These are phyloP conservation scores for Ornithoptera priamus DNA, from an alignment of 2,888 invertebrate species.

Conservation along the genomic window DNA sequence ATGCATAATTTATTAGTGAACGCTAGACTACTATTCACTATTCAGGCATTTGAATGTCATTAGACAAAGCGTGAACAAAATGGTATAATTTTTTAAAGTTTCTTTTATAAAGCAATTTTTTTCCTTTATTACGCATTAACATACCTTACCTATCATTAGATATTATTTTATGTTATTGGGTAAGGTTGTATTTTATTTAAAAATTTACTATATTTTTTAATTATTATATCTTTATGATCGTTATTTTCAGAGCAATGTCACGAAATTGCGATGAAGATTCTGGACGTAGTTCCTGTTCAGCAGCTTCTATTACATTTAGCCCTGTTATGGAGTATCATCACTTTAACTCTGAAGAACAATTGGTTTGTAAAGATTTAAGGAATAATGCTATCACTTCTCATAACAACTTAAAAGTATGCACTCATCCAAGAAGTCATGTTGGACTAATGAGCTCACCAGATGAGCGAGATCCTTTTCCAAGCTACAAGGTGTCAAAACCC, in stretches of 20 bases:
- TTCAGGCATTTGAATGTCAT: slow-evolving; percentile 14
- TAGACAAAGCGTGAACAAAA: slow-evolving; percentile 6
- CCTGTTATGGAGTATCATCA: slow-evolving; percentile 58
- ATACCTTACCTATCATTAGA: too few relatives aligned
- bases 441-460: slow-evolving; percentile 70
- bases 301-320: slow-evolving; percentile 62
- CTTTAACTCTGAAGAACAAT: slow-evolving; percentile 33
- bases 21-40: slow-evolving; percentile 12
- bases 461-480: slow-evolving; percentile 73
- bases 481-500: slow-evolving; percentile 54
- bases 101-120: not conserved
- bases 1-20: slow-evolving; percentile 30
- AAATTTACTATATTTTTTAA: too few relatives aligned
- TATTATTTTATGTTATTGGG: too few relatives aligned
- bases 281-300: slow-evolving; percentile 74
- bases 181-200: too few relatives aligned
- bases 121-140: not conserved
- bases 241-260: slow-evolving; percentile 57
- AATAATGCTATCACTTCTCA: slow-evolving; percentile 64
- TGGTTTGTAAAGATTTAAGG: slow-evolving; percentile 40
- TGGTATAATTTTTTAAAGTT: not conserved
- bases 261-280: slow-evolving; percentile 73
- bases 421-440: slow-evolving; percentile 61
- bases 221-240: too few relatives aligned
- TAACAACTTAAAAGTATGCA: slow-evolving; percentile 75